Conservation (phyloP, 2,797 vertebrate genomes). For the Karalla daura region DNA sequence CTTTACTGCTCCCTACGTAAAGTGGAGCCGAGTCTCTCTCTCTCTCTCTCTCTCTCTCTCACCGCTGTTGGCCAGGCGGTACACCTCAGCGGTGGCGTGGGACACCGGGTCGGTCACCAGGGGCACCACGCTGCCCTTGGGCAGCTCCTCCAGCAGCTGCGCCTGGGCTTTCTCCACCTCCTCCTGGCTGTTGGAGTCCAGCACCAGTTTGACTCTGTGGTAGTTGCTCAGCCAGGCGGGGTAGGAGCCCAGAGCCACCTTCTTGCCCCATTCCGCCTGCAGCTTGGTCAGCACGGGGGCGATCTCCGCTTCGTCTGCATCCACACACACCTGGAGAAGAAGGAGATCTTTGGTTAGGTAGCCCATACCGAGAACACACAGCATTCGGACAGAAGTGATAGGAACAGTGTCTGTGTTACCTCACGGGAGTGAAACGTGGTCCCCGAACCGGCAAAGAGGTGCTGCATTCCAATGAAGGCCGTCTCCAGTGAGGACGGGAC, state of each 20-base stretch:
- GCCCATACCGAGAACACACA: not conserved
- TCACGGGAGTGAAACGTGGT: conserved; percentile 87
- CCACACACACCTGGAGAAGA: conserved; percentile 82
- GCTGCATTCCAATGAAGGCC: conserved; percentile 86
- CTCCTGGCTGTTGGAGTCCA: conserved; percentile 88
- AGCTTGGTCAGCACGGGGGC: conserved; percentile 82
- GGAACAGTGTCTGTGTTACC: conserved; percentile 46
- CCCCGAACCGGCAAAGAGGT: conserved; percentile 86
- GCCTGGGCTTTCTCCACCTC: conserved; percentile 83
- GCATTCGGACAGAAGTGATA: not conserved
- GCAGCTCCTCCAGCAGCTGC: conserved; percentile 86
- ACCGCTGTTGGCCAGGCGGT: conserved; percentile 88
- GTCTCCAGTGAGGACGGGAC: conserved; percentile 90
- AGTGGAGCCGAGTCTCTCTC: conserved; percentile 28
- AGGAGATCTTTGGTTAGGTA: not conserved
- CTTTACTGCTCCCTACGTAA: conserved; percentile 36
- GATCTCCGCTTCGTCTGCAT: conserved; percentile 86
- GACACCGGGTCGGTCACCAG: conserved; percentile 84
- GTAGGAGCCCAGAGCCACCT: conserved; percentile 91
- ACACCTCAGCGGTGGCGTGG: conserved; percentile 86
- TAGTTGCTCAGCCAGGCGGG: conserved; percentile 96
- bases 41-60: conserved; percentile 40
- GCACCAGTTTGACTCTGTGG: conserved; percentile 89
- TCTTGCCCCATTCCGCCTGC: conserved; percentile 81
- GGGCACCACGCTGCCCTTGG: conserved; percentile 83